Evolutionary conservation across 37 sponge, comb jelly and placozoan genomes (phyloP).

Genomic region (Eunapius fragilis): DNA sequence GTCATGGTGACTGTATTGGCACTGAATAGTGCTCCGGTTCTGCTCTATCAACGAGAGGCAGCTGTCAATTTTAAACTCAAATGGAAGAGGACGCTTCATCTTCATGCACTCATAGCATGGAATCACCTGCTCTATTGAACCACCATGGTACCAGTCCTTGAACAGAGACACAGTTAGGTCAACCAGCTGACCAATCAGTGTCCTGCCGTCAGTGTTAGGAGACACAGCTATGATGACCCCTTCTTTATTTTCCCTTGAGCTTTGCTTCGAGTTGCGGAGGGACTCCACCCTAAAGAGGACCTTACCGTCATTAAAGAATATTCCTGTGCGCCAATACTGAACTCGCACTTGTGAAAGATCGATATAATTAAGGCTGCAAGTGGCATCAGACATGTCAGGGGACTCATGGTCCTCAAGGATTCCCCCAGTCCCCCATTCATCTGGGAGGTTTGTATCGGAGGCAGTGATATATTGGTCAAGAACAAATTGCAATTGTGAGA

Average conservation of each 20-base stretch:
- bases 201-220: conserved; percentile 47
- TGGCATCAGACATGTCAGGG: not conserved
- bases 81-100: conserved; percentile 19
- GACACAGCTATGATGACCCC: conserved; percentile 71
- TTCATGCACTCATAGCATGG: conserved; percentile 75
- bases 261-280: conserved; percentile 12
- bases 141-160: conserved; percentile 87
- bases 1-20: conserved; percentile 35
- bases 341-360: conserved; percentile 21
- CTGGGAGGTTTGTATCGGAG: not conserved
- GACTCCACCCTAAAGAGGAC: conserved; percentile 66
- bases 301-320: conserved; percentile 52
- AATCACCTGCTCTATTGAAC: conserved; percentile 53
- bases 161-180: conserved; percentile 71
- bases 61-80: conserved; percentile 46
- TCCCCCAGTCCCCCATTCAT: not conserved
- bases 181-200: conserved; percentile 70
- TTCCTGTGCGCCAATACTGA: conserved; percentile 70
- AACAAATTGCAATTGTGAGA: conserved; percentile 30
- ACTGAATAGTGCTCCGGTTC: conserved; percentile 40
- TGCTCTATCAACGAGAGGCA: conserved; percentile 28
- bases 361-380: conserved; percentile 2
- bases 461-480: conserved; percentile 15
- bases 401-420: not conserved
- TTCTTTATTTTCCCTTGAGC: conserved; percentile 32